A percentile compares a stretch with the other conserved stretches of the same genome.
phyloP scores from a whole-genome alignment of 2,888 invertebrate species.

The Polymixis lichenea region DNA sequence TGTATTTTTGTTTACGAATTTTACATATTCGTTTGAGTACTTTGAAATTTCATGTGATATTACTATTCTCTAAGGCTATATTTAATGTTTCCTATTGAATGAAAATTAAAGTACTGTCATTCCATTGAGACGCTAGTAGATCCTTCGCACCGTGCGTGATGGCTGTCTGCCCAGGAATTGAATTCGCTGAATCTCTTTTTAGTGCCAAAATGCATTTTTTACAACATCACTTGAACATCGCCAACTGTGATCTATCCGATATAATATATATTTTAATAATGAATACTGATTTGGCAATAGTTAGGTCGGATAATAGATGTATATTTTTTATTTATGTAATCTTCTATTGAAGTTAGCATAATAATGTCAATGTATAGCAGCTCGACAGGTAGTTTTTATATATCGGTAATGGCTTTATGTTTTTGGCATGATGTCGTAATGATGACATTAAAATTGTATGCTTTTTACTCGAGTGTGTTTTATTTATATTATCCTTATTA shows the following conservation, averaged over 20 bases:
- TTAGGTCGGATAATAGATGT: slow-evolving; percentile 80
- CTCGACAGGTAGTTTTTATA: slow-evolving; percentile 79
- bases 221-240: slow-evolving; percentile 77
- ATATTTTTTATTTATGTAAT: slow-evolving; percentile 86
- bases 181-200: slow-evolving; percentile 82
- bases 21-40: slow-evolving; percentile 85
- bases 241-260: slow-evolving; percentile 84
- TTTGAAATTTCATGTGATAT: slow-evolving; percentile 89
- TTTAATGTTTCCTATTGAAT: slow-evolving; percentile 76
- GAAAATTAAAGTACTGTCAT: slow-evolving; percentile 80
- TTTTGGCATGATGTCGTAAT: slow-evolving; percentile 88
- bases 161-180: slow-evolving; percentile 63
- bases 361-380: slow-evolving; percentile 80
- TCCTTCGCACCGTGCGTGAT: slow-evolving; percentile 52
- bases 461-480: slow-evolving; percentile 87
- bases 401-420: slow-evolving; percentile 85
- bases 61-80: slow-evolving; percentile 86
- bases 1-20: slow-evolving; percentile 87
- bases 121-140: slow-evolving; percentile 75
- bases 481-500: slow-evolving; percentile 80
- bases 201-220: slow-evolving; percentile 87
- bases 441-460: slow-evolving; percentile 90
- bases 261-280: slow-evolving; percentile 73
- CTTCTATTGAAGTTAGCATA: slow-evolving; percentile 87
- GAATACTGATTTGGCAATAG: slow-evolving; percentile 79